Conservation (phyloP, 2,888 invertebrate genomes). For the Notocelia uddmanniana region DNA sequence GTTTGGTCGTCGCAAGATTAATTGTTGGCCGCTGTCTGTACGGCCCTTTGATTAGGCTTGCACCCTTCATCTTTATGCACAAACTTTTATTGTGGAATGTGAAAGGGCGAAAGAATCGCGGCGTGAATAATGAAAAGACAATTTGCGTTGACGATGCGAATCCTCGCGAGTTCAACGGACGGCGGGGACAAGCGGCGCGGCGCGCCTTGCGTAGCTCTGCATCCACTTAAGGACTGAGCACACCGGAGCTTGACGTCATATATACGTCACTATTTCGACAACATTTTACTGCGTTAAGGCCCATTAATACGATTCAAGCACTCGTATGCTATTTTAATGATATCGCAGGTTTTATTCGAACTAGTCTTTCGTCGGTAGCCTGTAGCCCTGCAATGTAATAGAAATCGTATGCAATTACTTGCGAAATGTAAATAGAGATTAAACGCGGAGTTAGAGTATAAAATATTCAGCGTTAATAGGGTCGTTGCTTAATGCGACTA, state of each 20-base stretch:
- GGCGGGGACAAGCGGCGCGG: conserved; percentile 59
- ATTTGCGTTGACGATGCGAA: conserved; percentile 77
- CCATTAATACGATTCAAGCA: too few relatives aligned
- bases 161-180: conserved; percentile 76
- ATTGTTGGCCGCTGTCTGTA: conserved; percentile 23
- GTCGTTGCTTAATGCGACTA: too few relatives aligned
- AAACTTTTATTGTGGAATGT: conserved; percentile 63
- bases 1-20: conserved; percentile 22
- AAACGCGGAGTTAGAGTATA: too few relatives aligned
- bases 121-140: conserved; percentile 82
- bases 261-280: too few relatives aligned
- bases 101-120: conserved; percentile 75
- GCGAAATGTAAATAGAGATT: too few relatives aligned
- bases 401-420: too few relatives aligned
- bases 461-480: too few relatives aligned
- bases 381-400: too few relatives aligned
- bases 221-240: conserved; percentile 47
- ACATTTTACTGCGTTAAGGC: too few relatives aligned
- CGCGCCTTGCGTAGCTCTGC: conserved; percentile 43
- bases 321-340: too few relatives aligned
- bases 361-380: too few relatives aligned
- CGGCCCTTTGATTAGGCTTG: conserved; percentile 48
- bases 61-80: conserved; percentile 50
- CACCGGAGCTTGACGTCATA: neutral
- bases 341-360: too few relatives aligned